Evolutionary conservation across 2,797 vertebrate genomes (phyloP), one percentile per base, ranked within the genome.

Genomic region (Hapalemur alaotrensis): DNA sequence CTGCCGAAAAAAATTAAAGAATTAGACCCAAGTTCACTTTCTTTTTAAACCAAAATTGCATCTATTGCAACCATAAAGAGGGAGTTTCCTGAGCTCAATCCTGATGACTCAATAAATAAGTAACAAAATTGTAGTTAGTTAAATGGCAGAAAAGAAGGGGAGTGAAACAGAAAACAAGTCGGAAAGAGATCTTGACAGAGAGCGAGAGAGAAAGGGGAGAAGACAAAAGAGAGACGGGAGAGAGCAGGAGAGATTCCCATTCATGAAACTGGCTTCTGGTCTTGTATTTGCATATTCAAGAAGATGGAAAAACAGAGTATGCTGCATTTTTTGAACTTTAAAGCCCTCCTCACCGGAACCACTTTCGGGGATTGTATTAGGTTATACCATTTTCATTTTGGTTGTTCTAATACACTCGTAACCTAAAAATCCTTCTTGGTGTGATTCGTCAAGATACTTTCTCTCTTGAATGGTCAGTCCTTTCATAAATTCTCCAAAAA

Each of bases 1-100:
- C 99, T 99, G 95, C n/a, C 96, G 94, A 91, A 2, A 90, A 59
- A 97, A 98, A 97, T 17, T 12, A 93, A 75, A 85, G 14, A 78
- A 41, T 7, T 9, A 70, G 59, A 30, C 30, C n/a, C 28, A 10
- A 25, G 46, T 48, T 61, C n/a, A 38, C 5, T 1, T 59, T 0
- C 54, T 41, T 72, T 54, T 72, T 22, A 52, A 25, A 4, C 1
- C 17, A 14, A 87, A 48, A 73, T 3, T 25, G 13, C 2, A 54
- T 35, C 30, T 12, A 9, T 4, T 50, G 25, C 14, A 32, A 69
- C 48, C 41, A 5, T 22, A 7, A 28, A 48, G 23, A 61, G 2
- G 30, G 4, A 18, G 10, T 9, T 38, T 65, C 41, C 25, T 63
- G 54, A 91, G 30, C 48, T 43, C 28, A 12, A 22, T 72, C 18